Percentiles rank a stretch among this genome's conserved stretches.
These are phyloP conservation scores for Rhaphigaster nebulosa DNA, from an alignment of 2,888 invertebrate genomes.

Conservation along the genomic window DNA sequence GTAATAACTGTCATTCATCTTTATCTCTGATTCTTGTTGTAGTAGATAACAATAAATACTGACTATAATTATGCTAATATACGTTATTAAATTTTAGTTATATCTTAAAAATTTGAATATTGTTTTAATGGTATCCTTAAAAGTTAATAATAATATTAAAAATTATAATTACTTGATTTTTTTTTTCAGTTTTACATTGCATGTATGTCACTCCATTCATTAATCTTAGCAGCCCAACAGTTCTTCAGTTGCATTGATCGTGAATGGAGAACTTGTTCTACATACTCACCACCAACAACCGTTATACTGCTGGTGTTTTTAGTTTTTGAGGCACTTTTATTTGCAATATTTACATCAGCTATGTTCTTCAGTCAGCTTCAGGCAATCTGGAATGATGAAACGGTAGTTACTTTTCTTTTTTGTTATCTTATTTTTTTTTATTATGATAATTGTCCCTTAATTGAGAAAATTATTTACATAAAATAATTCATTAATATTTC, in stretches of 20 bases:
- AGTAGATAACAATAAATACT: too few species aligned
- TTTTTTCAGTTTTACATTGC: slow-evolving; percentile 94
- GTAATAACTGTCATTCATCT: too few species aligned
- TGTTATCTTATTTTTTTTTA: neutral
- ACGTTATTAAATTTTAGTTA: neutral
- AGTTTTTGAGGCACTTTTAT: slow-evolving; percentile 93
- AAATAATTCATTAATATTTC: neutral
- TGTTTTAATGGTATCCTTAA: neutral
- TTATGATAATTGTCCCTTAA: neutral
- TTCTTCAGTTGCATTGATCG: slow-evolving; percentile 92
- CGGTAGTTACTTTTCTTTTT: slow-evolving; percentile 72
- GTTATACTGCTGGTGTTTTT: slow-evolving; percentile 92
- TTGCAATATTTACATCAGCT: slow-evolving; percentile 97
- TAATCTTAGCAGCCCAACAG: slow-evolving; percentile 92
- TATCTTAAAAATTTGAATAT: neutral
- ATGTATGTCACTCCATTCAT: slow-evolving; percentile 93
- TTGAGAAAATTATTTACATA: neutral
- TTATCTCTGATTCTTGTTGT: too few species aligned
- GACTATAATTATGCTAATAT: too few species aligned
- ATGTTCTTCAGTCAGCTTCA: slow-evolving; percentile 97
- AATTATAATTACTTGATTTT: slow-evolving; percentile 58
- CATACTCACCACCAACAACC: slow-evolving; percentile 95
- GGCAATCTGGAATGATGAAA: slow-evolving; percentile 99
- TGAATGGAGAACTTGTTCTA: slow-evolving; percentile 95
- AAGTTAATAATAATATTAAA: neutral